Evolutionary conservation across 2,113 vertebrate genomes (phyloP).

Genomic region (Nannospalax galili): DNA sequence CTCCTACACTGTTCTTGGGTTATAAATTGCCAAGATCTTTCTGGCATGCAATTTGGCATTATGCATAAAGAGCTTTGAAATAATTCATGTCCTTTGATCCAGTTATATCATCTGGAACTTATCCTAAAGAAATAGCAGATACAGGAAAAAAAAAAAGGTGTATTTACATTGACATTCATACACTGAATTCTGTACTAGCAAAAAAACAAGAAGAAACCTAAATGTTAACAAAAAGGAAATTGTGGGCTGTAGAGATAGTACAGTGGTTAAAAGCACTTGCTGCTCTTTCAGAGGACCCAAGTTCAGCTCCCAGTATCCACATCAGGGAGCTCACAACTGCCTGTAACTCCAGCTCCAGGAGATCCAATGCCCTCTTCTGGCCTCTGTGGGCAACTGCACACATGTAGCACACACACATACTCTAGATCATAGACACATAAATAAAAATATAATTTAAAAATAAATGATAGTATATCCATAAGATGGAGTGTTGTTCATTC

Average conservation of each 20-base stretch:
- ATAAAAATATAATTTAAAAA: neutral
- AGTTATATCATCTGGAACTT: slow-evolving; percentile 14
- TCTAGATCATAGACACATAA: too few species aligned
- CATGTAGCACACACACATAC: too few species aligned
- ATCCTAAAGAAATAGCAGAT: slow-evolving; percentile 24
- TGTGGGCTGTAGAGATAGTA: too few species aligned
- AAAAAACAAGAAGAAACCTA: slow-evolving; percentile 30
- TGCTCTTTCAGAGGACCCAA: too few species aligned
- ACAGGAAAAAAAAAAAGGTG: neutral
- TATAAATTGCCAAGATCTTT: slow-evolving; percentile 2
- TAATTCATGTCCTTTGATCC: slow-evolving; percentile 36
- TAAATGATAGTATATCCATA: neutral
- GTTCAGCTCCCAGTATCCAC: too few species aligned
- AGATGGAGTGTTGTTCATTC: neutral
- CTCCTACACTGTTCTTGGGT: neutral
- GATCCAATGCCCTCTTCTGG: too few species aligned
- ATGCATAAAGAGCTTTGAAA: slow-evolving; percentile 23
- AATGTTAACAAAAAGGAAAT: neutral
- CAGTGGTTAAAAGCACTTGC: too few species aligned
- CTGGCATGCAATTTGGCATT: slow-evolving; percentile 10
- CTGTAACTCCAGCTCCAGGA: too few species aligned
- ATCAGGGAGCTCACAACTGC: too few species aligned
- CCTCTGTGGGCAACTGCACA: too few species aligned
- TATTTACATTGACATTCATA: neutral
- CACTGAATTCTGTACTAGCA: slow-evolving; percentile 16